Percentiles rank a stretch among this genome's conserved stretches.
Conservation (phyloP, 2,888 invertebrate species). For the Romanomermis culicivorax region DNA sequence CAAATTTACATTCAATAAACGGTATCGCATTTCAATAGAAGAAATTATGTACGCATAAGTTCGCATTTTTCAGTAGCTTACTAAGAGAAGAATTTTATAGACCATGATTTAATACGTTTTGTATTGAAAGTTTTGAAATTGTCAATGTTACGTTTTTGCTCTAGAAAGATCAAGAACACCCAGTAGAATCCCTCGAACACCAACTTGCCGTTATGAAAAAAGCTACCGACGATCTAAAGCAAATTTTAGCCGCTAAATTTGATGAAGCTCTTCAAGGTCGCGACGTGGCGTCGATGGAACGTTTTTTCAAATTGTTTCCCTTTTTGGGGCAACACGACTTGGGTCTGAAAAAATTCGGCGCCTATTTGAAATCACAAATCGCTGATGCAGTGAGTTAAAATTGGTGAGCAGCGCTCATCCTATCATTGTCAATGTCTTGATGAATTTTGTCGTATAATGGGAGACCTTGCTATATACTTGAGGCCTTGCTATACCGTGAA, state of each 20-base stretch:
- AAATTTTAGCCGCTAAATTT: constrained; percentile 54
- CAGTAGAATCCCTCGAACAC: constrained; percentile 45
- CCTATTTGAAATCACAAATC: constrained; percentile 23
- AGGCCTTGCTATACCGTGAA: no score
- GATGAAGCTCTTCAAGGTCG: constrained; percentile 69
- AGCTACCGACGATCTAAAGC: constrained; percentile 47
- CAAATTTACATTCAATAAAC: no score
- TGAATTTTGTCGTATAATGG: no score
- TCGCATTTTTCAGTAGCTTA: no score
- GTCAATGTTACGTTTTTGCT: background rate
- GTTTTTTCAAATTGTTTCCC: constrained; percentile 91
- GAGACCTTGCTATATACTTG: no score
- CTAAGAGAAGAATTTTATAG: no score
- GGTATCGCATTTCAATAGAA: no score
- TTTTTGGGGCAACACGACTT: constrained; percentile 69
- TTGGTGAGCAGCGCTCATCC: no score
- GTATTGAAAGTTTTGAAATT: background rate
- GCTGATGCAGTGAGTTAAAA: no score
- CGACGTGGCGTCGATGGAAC: constrained; percentile 68
- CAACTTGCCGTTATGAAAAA: constrained; percentile 51
- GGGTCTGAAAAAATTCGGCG: constrained; percentile 34
- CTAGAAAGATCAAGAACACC: background rate
- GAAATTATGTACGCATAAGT: no score
- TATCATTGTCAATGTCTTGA: no score
- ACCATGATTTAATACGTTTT: no score